phyloP scores from a whole-genome alignment of 2,113 vertebrate species.

The Aspiorhynchus laticeps region DNA sequence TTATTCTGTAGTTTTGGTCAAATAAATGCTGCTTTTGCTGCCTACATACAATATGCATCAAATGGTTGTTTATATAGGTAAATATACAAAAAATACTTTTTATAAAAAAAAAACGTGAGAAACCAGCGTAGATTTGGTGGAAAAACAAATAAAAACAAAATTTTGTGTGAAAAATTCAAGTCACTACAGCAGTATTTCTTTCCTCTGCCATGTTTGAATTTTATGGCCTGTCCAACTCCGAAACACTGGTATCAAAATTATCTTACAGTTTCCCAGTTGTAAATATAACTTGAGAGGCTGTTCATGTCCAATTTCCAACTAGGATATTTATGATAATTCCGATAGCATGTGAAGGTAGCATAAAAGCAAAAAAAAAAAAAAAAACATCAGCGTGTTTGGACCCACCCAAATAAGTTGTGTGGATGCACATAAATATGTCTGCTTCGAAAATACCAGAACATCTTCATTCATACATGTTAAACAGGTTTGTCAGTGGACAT shows the following conservation, averaged over 20 bases:
- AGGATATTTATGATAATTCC: background rate
- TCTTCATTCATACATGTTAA: conserved; percentile 15
- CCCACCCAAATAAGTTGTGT: background rate
- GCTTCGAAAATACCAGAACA: conserved; percentile 1
- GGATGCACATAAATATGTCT: background rate
- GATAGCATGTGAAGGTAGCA: background rate
- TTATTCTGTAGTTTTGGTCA: background rate
- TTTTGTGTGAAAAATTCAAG: too few species aligned
- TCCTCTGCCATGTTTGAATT: background rate
- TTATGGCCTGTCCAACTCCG: too few species aligned
- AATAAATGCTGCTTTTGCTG: background rate
- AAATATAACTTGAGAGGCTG: background rate
- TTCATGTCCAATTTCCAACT: background rate
- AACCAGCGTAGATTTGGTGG: background rate
- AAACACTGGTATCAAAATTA: too few species aligned
- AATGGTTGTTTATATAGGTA: background rate
- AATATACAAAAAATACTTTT: background rate
- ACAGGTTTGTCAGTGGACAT: conserved; percentile 12
- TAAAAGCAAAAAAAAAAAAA: background rate
- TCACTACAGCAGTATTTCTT: too few species aligned
- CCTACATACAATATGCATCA: background rate
- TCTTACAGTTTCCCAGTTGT: background rate
- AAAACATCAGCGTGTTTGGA: background rate
- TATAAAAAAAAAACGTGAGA: background rate
- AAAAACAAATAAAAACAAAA: background rate